A percentile compares a stretch with the other conserved stretches of the same genome.
Evolutionary conservation across 2,888 invertebrate genomes (phyloP).

Genomic region (Napeogenes sylphis): DNA sequence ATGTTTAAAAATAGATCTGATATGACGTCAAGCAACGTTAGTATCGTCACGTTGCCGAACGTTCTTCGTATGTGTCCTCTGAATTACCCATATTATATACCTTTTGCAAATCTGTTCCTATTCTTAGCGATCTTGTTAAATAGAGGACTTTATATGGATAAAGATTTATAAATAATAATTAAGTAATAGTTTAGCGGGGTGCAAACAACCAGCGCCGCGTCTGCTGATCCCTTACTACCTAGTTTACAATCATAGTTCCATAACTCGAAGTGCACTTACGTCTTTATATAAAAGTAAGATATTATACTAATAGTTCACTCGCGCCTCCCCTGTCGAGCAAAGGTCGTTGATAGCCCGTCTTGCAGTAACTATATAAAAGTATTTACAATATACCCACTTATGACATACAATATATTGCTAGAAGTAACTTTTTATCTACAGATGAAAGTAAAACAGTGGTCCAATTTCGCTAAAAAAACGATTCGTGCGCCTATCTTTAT

Average conservation of each 20-base stretch:
- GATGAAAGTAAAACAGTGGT: conserved; percentile 53
- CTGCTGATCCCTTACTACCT: conserved; percentile 40
- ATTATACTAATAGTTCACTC: conserved; percentile 52
- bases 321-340: conserved; percentile 59
- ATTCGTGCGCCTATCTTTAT: conserved; percentile 11
- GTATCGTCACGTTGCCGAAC: background rate
- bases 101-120: conserved; percentile 28
- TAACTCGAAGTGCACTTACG: conserved; percentile 76
- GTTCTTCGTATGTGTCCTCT: conserved; percentile 8
- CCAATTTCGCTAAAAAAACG: conserved; percentile 46
- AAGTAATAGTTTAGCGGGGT: conserved; percentile 14
- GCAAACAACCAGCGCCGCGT: conserved; percentile 21
- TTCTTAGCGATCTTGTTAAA: conserved; percentile 22
- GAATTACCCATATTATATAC: conserved; percentile 14
- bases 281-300: conserved; percentile 63
- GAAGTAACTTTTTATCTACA: conserved; percentile 72
- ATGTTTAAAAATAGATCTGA: background rate
- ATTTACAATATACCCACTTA: conserved; percentile 74
- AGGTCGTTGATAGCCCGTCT: conserved; percentile 60
- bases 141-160: conserved; percentile 22
- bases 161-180: conserved; percentile 27
- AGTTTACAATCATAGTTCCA: conserved; percentile 65
- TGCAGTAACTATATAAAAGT: conserved; percentile 70
- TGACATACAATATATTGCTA: conserved; percentile 70
- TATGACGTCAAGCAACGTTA: background rate